These are phyloP conservation scores for Drosophila birchii DNA, from an alignment of 2,888 invertebrate species.

Conservation along the genomic window DNA sequence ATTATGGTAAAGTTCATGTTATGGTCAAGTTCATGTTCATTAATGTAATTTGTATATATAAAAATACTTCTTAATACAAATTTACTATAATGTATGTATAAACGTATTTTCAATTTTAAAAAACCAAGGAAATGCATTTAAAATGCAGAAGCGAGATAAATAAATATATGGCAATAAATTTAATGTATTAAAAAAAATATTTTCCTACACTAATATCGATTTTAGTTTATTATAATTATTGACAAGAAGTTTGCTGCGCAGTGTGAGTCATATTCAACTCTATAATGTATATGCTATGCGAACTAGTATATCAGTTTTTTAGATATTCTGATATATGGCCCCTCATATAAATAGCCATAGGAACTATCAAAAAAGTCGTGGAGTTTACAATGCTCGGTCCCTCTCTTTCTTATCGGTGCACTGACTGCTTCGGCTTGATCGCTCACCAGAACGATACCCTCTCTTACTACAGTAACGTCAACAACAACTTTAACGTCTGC, in stretches of 20 bases:
- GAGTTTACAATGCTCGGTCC: too few species aligned
- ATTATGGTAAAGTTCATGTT: slow-evolving; percentile 9
- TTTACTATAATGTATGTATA: slow-evolving; percentile 1
- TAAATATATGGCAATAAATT: slow-evolving; percentile 10
- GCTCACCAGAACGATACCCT: too few species aligned
- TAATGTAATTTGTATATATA: slow-evolving; percentile 7
- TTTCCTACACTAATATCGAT: not conserved
- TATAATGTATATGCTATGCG: not conserved
- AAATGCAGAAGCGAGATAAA: not conserved
- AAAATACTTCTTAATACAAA: not conserved
- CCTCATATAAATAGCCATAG: too few species aligned
- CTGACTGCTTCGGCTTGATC: too few species aligned
- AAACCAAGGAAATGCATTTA: not conserved
- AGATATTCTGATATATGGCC: too few species aligned
- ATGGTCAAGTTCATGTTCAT: not conserved
- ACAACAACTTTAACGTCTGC: too few species aligned
- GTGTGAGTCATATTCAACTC: not conserved
- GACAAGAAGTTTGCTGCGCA: not conserved
- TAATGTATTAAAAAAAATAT: not conserved
- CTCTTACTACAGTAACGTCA: too few species aligned
- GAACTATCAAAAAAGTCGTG: too few species aligned
- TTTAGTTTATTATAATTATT: not conserved
- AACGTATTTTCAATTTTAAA: not conserved
- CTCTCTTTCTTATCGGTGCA: too few species aligned
- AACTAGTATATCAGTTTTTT: too few species aligned